These are phyloP conservation scores for Drosophila tani DNA, from an alignment of 1,140 invertebrate species.

Conservation along the genomic window DNA sequence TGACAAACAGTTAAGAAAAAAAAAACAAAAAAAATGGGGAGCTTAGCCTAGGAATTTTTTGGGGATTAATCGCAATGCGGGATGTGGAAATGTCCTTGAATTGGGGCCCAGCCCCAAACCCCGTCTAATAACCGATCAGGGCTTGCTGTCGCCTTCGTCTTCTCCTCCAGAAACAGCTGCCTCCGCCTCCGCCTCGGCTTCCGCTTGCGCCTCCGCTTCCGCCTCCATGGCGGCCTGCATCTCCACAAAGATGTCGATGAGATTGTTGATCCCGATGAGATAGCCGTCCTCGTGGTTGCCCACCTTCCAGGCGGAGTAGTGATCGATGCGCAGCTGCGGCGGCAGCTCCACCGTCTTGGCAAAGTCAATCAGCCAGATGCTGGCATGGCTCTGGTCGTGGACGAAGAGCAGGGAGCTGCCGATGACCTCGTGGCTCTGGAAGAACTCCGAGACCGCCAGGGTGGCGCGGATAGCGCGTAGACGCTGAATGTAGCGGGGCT, in stretches of 20 bases:
- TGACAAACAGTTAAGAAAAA: conserved; percentile 25
- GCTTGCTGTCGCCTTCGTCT: conserved; percentile 1
- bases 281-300: conserved; percentile 99
- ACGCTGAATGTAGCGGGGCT: conserved; percentile 93
- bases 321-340: conserved; percentile 90
- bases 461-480: conserved; percentile 93
- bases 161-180: conserved; percentile 17
- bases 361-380: conserved; percentile 99
- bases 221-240: conserved; percentile 63
- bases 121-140: conserved; percentile 5
- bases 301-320: conserved; percentile 94
- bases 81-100: conserved; percentile 29
- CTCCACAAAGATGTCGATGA: conserved; percentile 93
- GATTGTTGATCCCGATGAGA: conserved; percentile 96
- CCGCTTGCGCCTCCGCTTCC: conserved; percentile 2
- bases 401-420: conserved; percentile 98
- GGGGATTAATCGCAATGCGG: conserved; percentile 19
- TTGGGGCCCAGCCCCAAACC: conserved; percentile 36
- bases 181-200: conserved; percentile 7
- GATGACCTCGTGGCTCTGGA: conserved; percentile 96
- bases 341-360: conserved; percentile 96
- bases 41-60: conserved; percentile 24
- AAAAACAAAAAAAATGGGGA: conserved; percentile 48
- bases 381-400: conserved; percentile 94
- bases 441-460: conserved; percentile 94